Evolutionary conservation across 2,797 vertebrate species (phyloP), one percentile per base, ranked within the genome.

Genomic region (Sus cebifrons): DNA sequence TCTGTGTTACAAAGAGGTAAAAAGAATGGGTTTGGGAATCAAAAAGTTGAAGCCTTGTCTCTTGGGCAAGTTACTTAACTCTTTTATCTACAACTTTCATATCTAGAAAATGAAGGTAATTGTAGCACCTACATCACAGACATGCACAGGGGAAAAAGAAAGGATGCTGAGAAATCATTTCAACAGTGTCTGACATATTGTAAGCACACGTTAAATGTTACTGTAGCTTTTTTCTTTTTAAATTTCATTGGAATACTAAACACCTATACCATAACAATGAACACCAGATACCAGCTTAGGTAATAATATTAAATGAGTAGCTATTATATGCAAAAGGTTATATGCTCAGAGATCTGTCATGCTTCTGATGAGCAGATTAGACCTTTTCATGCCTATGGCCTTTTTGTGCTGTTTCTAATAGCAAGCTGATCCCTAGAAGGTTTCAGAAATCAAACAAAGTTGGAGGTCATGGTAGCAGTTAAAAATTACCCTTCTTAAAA

Each of bases 381-480:
- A 73, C 44, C 3, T 49, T 86, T 67, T 54, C 54, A 81, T 62
- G 9, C 5, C n/a, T 64, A 11, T 16, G 23, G 18, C 60, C 65
- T 52, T 62, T 67, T 54, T 84, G 1, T 62, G 5, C 60, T 85
- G 83, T 15, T 60, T 83, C 78, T 95, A 65, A 44, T 60, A 29
- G 40, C 11, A 84, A 60, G 20, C 7, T 44, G 49, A 79, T n/a
- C 79, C 6, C 18, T 68, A 18, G 93, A 93, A 77, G 2, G 3
- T 89, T 93, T 77, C 21, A 52, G 65, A 93, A 36, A 86, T 84
- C 56, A 94, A 93, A 92, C 6, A 23, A 93, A 91, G 64, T 6
- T 82, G 21, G 25, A 93, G 58, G 36, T 90, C 20, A 36, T 4
- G 11, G 9, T 29, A 83, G 54, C 44, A 87, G 16, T 78, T 65